Conservation (phyloP, 2,113 vertebrate genomes). For the Todiramphus chloris region DNA sequence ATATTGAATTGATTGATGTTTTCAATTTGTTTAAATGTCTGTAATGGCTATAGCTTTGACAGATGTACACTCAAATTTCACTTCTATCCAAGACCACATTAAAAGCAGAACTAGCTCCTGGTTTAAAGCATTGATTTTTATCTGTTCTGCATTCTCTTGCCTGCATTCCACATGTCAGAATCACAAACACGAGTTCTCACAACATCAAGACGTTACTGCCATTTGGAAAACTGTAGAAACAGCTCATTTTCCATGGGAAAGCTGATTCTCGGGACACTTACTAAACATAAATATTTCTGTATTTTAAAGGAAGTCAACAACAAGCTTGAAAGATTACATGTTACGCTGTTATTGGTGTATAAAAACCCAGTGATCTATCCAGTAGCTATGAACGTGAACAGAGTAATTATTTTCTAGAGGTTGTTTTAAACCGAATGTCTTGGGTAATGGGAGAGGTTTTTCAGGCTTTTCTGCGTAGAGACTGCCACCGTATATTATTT, state of each 20-base stretch:
- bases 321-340: neutral
- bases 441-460: neutral
- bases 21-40: slow-evolving; percentile 59
- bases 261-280: neutral
- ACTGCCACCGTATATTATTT: neutral
- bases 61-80: neutral
- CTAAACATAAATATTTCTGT: neutral
- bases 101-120: neutral
- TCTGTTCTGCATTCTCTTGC: neutral
- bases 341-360: neutral
- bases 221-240: neutral
- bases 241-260: neutral
- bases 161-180: fast-evolving
- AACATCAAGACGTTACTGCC: neutral
- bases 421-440: neutral
- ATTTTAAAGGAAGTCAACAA: neutral
- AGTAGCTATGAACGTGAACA: neutral
- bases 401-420: neutral
- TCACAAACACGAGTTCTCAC: neutral
- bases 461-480: neutral
- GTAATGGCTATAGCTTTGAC: neutral
- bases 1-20: slow-evolving; percentile 23
- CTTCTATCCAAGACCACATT: neutral
- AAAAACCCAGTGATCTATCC: neutral
- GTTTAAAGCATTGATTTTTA: slow-evolving; percentile 2